Percentiles rank a stretch among this genome's conserved stretches.
These are phyloP conservation scores for Heliopora coerulea DNA, from an alignment of 92 coral and sea anemone genomes.

Conservation along the genomic window DNA sequence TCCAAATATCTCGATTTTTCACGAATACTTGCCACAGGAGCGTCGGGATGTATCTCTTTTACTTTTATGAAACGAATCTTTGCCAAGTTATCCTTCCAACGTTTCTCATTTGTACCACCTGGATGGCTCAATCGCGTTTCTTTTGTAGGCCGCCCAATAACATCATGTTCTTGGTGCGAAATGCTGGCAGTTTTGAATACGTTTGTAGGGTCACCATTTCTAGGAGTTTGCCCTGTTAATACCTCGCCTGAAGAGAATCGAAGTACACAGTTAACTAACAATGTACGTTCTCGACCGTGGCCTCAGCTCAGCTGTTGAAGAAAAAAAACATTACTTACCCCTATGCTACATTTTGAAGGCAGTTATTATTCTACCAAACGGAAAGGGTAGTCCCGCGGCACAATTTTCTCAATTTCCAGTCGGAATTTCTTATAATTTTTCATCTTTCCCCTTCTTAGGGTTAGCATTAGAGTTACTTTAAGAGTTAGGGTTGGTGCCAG, in stretches of 20 bases:
- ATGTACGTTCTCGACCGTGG: too few relatives aligned
- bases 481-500: too few relatives aligned
- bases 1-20: neutral
- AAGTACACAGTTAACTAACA: neutral
- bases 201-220: neutral
- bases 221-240: too few relatives aligned
- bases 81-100: neutral
- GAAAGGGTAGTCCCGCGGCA: too few relatives aligned
- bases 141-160: neutral
- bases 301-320: too few relatives aligned
- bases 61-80: constrained; percentile 31
- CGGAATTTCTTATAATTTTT: too few relatives aligned
- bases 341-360: too few relatives aligned
- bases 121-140: neutral
- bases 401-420: too few relatives aligned
- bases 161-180: neutral
- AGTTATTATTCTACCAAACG: too few relatives aligned
- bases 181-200: neutral
- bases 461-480: too few relatives aligned
- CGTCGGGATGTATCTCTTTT: constrained; percentile 41
- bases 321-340: too few relatives aligned
- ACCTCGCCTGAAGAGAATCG: neutral
- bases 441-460: too few relatives aligned
- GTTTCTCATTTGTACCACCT: neutral
- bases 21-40: constrained; percentile 16